Percentiles rank a stretch among this genome's conserved stretches.
These are phyloP conservation scores for Zalophus californianus DNA, from an alignment of 2,797 vertebrate species.

Conservation along the genomic window DNA sequence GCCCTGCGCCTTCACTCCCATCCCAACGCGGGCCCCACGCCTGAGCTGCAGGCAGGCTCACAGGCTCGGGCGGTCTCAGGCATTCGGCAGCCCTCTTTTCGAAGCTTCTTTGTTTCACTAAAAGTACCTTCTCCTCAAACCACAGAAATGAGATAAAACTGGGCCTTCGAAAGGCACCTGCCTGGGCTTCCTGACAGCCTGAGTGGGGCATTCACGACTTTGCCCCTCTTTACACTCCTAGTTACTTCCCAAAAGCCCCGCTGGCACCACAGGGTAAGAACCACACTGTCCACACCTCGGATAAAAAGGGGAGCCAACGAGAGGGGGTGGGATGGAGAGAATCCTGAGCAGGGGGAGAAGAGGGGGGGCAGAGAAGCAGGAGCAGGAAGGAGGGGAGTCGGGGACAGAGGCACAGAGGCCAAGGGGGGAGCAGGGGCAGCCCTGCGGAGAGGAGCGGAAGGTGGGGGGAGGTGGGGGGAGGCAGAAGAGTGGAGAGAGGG, in stretches of 20 bases:
- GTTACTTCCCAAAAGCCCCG: too few species aligned
- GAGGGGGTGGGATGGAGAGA: background rate
- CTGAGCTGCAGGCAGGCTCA: background rate
- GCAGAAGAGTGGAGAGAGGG: background rate
- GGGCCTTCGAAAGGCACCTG: background rate
- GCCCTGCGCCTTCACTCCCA: background rate
- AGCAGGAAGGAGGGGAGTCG: background rate
- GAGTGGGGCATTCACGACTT: rapidly evolving
- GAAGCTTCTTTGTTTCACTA: background rate
- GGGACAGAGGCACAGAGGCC: background rate
- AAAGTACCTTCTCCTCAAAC: background rate
- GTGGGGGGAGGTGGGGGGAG: background rate
- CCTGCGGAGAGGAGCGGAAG: too few species aligned
- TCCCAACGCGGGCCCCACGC: rapidly evolving
- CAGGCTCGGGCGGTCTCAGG: background rate
- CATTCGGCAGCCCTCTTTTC: background rate
- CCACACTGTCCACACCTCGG: too few species aligned
- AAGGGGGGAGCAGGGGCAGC: too few species aligned
- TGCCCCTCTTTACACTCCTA: background rate
- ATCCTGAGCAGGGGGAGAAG: background rate
- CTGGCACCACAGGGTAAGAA: background rate
- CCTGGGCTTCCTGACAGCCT: background rate
- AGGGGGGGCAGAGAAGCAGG: too few species aligned
- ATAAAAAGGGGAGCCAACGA: too few species aligned
- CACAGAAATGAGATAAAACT: background rate